A percentile compares a stretch with the other conserved stretches of the same genome.
Conservation (phyloP, 2,113 vertebrate species). For the Taxidea taxus region DNA sequence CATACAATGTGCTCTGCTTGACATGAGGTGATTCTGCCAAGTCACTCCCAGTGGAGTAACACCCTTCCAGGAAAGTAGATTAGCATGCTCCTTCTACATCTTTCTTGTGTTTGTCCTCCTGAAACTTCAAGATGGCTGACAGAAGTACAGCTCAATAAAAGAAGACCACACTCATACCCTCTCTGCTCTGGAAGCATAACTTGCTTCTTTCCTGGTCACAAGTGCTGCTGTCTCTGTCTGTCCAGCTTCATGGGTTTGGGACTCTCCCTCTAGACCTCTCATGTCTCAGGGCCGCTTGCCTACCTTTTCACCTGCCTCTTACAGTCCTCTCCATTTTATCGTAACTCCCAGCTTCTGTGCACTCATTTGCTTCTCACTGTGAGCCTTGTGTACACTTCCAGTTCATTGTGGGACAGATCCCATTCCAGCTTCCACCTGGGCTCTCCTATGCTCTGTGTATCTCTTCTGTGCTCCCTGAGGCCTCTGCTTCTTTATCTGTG, state of each 20-base stretch:
- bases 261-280: neutral
- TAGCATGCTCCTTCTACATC: neutral
- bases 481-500: neutral
- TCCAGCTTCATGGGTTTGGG: neutral
- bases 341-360: neutral
- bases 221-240: neutral
- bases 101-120: neutral
- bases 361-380: neutral
- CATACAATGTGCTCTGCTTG: rapidly evolving
- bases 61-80: neutral
- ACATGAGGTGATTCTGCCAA: neutral
- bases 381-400: neutral
- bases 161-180: neutral
- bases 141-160: neutral
- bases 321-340: neutral
- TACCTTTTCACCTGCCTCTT: neutral
- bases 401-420: neutral
- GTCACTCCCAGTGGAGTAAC: neutral
- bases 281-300: neutral
- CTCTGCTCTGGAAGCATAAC: neutral
- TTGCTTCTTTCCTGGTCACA: neutral
- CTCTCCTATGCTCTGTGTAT: neutral
- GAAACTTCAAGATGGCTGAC: neutral
- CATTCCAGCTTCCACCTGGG: neutral
- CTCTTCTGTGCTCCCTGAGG: neutral